Base-by-base conservation (phyloP, 2,888 invertebrate species). In the Tethea ocularis region DNA sequence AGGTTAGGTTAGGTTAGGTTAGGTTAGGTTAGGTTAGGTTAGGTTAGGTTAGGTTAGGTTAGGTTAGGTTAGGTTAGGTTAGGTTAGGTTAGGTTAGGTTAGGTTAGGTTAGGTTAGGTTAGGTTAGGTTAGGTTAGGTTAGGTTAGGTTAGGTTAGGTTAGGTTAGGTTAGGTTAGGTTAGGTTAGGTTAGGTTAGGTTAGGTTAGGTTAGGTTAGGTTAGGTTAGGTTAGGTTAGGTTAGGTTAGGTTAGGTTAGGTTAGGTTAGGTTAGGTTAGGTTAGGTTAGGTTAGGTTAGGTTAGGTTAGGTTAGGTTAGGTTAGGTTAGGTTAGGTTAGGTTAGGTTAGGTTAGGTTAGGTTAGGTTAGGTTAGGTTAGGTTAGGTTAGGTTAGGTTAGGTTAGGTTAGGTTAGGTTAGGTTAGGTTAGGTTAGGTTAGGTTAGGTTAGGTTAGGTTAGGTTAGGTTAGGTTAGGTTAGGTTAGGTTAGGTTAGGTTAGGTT, bases 51-150 rank as follows among this genome's bases (percentile, higher is more conserved):
- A 62, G 62, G 62, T 62, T 62, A 62, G 62, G 60, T 62, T 62
- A 62, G 62, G 62, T 62, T 62, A 62, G 62, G 62, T 62, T 62
- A 62, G 62, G 62, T 62, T 62, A 62, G 62, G 62, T 62, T 62
- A 63, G 63, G 63, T 63, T 63, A 63, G 63, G 63, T 63, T 63
- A 63, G 63, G 63, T 63, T 63, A 63, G 62, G 62, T 62, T 62
- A 62, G 62, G 62, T 62, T 62, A 62, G 62, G 63, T 63, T 63
- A 63, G 63, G 63, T 63, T 63, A 63, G 63, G 63, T 63, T 63
- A 63, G 63, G 64, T 64, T 64, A 64, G 64, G 64, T 63, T 63
- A 63, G 63, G 63, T 63, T 61, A 61, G 61, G 64, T 63, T 63
- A 61, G 63, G 63, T 63, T 63, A 62, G 62, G 62, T 62, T 62